phyloP scores from a whole-genome alignment of 2,113 vertebrate species.

The Xiphophorus hellerii region DNA sequence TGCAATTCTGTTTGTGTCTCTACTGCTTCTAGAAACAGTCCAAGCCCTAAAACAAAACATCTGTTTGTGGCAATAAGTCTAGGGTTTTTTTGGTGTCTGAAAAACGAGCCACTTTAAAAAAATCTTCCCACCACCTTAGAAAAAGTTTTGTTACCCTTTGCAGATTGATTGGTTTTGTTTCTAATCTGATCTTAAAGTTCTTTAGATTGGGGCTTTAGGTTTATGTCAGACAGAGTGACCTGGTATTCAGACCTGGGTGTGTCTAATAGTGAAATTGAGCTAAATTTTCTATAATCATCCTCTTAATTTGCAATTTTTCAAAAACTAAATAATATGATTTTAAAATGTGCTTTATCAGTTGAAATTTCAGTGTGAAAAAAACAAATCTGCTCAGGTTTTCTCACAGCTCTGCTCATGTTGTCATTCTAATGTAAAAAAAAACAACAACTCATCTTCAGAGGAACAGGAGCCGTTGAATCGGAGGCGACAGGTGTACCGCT shows the following conservation, averaged over 20 bases:
- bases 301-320: neutral
- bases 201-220: no score
- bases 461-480: neutral
- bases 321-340: neutral
- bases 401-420: neutral
- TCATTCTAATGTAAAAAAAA: neutral
- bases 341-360: neutral
- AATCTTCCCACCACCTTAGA: no score
- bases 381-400: neutral
- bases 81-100: no score
- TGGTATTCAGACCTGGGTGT: neutral
- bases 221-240: no score
- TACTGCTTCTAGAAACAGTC: no score
- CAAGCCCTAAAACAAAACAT: no score
- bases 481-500: neutral
- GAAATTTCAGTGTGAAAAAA: neutral
- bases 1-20: no score
- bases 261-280: neutral
- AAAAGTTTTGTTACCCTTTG: no score
- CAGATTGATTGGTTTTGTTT: no score
- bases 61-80: no score
- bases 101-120: no score
- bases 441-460: neutral
- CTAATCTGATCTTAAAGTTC: no score
- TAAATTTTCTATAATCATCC: neutral